These are phyloP conservation scores for Tetranychus urticae DNA, from an alignment of 1,140 invertebrate genomes.

Conservation along the genomic window DNA sequence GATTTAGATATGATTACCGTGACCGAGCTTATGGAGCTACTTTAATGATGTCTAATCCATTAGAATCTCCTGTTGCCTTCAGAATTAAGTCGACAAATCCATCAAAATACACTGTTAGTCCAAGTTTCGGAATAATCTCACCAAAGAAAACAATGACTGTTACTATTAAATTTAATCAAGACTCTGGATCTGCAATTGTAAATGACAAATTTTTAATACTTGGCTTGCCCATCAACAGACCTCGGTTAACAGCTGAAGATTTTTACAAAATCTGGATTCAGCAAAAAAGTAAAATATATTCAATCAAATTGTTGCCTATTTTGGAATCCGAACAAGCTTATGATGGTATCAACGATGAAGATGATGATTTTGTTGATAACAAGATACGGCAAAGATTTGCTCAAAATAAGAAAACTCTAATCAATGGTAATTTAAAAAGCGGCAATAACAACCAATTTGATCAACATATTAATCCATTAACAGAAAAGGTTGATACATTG, in stretches of 20 bases:
- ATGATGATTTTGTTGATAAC: neutral
- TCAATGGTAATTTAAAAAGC: neutral
- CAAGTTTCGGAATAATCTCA: neutral
- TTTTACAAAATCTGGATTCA: neutral
- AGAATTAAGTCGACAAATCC: slow-evolving; percentile 5
- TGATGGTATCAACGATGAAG: neutral
- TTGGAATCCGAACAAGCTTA: neutral
- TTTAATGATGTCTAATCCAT: neutral
- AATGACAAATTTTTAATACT: neutral
- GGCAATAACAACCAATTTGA: neutral
- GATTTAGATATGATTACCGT: neutral
- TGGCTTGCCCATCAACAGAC: neutral
- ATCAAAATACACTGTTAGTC: neutral
- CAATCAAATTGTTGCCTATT: neutral
- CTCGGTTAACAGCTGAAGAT: neutral
- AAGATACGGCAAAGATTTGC: neutral
- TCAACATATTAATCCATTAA: neutral
- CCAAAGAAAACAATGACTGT: neutral
- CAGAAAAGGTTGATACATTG: neutral
- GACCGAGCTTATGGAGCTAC: neutral
- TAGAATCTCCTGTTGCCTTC: slow-evolving; percentile 1
- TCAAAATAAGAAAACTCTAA: neutral
- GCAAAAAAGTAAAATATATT: neutral
- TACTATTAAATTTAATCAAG: neutral
- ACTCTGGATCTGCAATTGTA: no score